Conservation (phyloP, 2,113 vertebrate genomes). For the Deroptyus accipitrinus region DNA sequence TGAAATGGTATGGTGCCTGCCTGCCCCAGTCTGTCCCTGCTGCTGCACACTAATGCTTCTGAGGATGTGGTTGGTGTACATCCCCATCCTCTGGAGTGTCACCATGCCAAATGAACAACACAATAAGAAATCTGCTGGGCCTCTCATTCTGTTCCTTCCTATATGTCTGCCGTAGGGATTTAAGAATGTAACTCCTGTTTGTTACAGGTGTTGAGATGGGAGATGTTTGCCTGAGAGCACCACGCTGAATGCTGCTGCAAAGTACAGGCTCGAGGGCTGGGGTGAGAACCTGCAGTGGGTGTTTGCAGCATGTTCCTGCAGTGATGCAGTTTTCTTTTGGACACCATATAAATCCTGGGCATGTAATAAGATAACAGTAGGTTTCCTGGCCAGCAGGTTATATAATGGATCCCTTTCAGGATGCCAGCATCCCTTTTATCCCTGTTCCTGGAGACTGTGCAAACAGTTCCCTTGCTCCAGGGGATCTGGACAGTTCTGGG, state of each 20-base stretch:
- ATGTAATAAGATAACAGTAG: neutral
- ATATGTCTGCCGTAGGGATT: neutral
- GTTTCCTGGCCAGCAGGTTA: neutral
- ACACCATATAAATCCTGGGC: fast-evolving
- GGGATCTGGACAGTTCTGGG: neutral
- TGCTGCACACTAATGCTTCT: neutral
- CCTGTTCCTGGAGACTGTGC: neutral
- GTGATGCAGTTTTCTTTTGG: neutral
- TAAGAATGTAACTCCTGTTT: neutral
- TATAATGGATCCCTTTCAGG: neutral
- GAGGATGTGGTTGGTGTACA: fast-evolving
- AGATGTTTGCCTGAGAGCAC: neutral
- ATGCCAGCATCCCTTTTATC: neutral
- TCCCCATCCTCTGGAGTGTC: neutral
- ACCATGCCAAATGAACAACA: neutral
- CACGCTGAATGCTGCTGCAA: fast-evolving
- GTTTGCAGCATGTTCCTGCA: neutral
- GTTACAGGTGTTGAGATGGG: neutral
- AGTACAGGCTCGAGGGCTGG: neutral
- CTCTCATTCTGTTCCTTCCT: neutral
- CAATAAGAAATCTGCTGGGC: neutral
- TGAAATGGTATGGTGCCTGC: neutral
- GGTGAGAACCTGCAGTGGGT: neutral
- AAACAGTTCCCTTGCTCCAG: neutral
- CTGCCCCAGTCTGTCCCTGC: neutral